phyloP scores from a whole-genome alignment of 2,888 invertebrate species.

The Amblyjoppa fuscipennis region DNA sequence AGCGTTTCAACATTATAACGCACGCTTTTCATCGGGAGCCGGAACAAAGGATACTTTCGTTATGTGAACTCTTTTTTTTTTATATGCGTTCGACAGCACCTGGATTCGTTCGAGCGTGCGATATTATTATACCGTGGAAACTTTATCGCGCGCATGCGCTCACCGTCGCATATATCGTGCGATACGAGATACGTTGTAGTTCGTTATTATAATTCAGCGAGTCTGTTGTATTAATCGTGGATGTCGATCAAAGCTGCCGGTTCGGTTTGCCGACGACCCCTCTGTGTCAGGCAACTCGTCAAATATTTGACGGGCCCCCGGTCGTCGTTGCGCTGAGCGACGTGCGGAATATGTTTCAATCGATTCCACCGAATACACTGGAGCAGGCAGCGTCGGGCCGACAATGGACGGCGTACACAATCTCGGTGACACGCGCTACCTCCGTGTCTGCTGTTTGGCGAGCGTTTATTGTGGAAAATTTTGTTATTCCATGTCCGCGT shows the following conservation, averaged over 20 bases:
- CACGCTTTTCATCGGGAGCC: conserved; percentile 22
- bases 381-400: neutral
- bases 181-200: conserved; percentile 14
- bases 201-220: conserved; percentile 55
- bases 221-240: conserved; percentile 32
- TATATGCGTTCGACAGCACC: conserved; percentile 53
- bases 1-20: conserved; percentile 60
- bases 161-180: neutral
- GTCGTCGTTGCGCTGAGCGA: conserved; percentile 41
- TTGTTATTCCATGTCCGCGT: neutral
- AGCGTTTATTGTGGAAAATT: conserved; percentile 42
- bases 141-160: conserved; percentile 20
- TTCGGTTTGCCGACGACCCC: conserved; percentile 44
- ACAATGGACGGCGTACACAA: conserved; percentile 43
- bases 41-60: conserved; percentile 58
- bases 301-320: conserved; percentile 54
- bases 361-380: conserved; percentile 52
- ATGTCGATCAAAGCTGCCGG: conserved; percentile 58
- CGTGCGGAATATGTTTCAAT: conserved; percentile 69
- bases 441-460: conserved; percentile 14
- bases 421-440: conserved; percentile 54
- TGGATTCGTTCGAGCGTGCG: conserved; percentile 65
- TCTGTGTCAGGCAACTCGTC: conserved; percentile 32
- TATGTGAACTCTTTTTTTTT: conserved; percentile 8
- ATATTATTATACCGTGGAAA: conserved; percentile 54